A percentile compares a stretch with the other conserved stretches of the same genome.
Conservation (phyloP, 2,888 invertebrate species). For the Amphipyra tragopoginis region DNA sequence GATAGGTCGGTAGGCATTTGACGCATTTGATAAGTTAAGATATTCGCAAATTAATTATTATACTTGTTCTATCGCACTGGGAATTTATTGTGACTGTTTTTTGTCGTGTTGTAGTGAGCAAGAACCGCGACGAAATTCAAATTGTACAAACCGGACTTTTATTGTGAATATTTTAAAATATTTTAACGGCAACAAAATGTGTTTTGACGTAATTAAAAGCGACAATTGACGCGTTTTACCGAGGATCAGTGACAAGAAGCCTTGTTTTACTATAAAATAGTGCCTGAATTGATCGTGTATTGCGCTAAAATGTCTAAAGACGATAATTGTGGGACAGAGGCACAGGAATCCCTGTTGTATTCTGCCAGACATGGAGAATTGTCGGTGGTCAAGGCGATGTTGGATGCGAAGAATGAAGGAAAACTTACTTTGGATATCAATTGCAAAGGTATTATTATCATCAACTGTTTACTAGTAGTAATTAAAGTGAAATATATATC, state of each 20-base stretch:
- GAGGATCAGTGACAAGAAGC: constrained; percentile 14
- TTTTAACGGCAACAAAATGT: constrained; percentile 8
- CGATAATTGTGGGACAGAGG: constrained; percentile 74
- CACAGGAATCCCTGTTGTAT: constrained; percentile 90
- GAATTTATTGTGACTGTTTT: constrained; percentile 6
- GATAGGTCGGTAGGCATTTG: too few relatives aligned
- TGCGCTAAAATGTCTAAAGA: constrained; percentile 68
- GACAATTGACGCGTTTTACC: constrained; percentile 41
- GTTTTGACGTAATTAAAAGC: constrained; percentile 26
- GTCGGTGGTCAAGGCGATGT: constrained; percentile 87
- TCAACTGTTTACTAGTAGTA: too few relatives aligned
- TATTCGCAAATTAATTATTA: too few relatives aligned
- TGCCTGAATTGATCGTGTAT: constrained; percentile 9
- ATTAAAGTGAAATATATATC: too few relatives aligned
- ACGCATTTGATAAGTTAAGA: too few relatives aligned
- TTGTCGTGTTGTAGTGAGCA: background rate
- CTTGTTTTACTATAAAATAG: constrained; percentile 6
- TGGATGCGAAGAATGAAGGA: constrained; percentile 86
- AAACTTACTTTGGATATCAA: constrained; percentile 90
- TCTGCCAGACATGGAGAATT: constrained; percentile 91
- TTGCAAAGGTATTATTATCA: constrained; percentile 89
- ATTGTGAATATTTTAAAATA: constrained; percentile 4
- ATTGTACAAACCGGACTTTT: constrained; percentile 14
- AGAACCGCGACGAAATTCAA: constrained; percentile 22
- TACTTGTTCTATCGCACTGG: too few relatives aligned